Evolutionary conservation across 1,140 invertebrate species (phyloP).

Genomic region (Lasioglossum albipes): DNA sequence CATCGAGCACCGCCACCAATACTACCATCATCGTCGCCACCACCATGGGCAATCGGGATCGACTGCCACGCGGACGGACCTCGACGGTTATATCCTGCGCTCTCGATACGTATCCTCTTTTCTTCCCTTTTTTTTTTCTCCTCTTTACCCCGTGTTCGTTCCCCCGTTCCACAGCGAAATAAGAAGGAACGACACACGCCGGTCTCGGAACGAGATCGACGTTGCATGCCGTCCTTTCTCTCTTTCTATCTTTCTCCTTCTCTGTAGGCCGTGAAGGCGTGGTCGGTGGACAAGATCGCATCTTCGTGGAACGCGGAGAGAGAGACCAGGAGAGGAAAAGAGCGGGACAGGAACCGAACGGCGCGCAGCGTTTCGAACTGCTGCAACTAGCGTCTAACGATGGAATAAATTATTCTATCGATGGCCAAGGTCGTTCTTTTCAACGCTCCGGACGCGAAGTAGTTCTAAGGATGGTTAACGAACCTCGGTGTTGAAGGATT

Average conservation of each 20-base stretch:
- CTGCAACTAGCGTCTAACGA: too few relatives aligned
- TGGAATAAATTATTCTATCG: too few relatives aligned
- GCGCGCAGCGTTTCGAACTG: too few relatives aligned
- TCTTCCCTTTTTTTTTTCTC: background rate
- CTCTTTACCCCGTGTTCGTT: background rate
- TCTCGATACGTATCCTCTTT: conserved; percentile 39
- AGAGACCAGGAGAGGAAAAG: conserved; percentile 42
- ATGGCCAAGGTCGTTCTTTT: conserved; percentile 14
- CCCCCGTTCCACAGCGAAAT: background rate
- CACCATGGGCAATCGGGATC: conserved; percentile 1
- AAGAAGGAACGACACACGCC: conserved; percentile 33
- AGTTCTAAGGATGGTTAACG: background rate
- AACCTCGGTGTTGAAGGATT: background rate
- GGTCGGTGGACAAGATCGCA: conserved; percentile 73
- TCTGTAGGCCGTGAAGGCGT: conserved; percentile 67
- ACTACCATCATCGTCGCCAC: background rate
- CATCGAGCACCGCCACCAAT: background rate
- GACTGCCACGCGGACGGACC: conserved; percentile 15
- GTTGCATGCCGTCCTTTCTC: conserved; percentile 25
- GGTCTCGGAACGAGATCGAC: conserved; percentile 56
- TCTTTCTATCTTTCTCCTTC: conserved; percentile 1
- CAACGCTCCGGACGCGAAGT: conserved; percentile 62
- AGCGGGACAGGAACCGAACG: background rate
- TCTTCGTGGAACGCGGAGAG: conserved; percentile 68
- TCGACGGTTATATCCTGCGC: conserved; percentile 9